Base-by-base conservation (phyloP, 1,140 invertebrate genomes). In the Cydia strobilella region DNA sequence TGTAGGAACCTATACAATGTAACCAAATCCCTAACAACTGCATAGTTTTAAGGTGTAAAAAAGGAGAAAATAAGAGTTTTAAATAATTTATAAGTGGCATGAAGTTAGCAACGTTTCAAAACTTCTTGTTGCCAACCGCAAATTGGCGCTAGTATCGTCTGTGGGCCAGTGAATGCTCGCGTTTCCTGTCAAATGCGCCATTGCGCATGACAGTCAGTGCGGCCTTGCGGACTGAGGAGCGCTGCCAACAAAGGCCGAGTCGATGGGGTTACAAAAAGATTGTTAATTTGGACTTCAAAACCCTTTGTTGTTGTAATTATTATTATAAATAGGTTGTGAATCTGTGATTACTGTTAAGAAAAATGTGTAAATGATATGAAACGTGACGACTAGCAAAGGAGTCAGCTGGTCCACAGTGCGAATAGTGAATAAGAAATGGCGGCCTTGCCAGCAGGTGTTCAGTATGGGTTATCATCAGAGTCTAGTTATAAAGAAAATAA, bases 401-500 rank as follows among this genome's bases (percentile, higher is more conserved):
- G 93, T 93, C 93, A 93, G 93, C 91, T 93, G 93, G 92, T 93
- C 90, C 86, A 92, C 87, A 91, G 93, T 93, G 90, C 91, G 91
- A 93, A 93, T 93, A 93, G 92, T 93, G 91, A 92, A 90, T 93
- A 92, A 93, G 92, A 97, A 96, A 98, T 98, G 97, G 97, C 97
- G 96, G 95, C 96, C 95, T 96, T 98, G 95, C 96, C 96, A 95
- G 96, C 97, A 96, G 97, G 97, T 95, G 95, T 96, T 94, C 96
- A 98, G 95, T 98, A 98, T 97, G 97, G 97, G 94, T 96, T 98
- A 95, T 97, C 97, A 94, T 97, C 97, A 91, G 96, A 97, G 93
- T 95, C 94, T 94, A 95, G 95, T 95, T 96, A 95, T 94, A 95
- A 96, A 94, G 96, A 96, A 94, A 96, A 96, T 94, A 98, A 98